Conservation (phyloP, 2,797 vertebrate species). For the Staurois parvus region DNA sequence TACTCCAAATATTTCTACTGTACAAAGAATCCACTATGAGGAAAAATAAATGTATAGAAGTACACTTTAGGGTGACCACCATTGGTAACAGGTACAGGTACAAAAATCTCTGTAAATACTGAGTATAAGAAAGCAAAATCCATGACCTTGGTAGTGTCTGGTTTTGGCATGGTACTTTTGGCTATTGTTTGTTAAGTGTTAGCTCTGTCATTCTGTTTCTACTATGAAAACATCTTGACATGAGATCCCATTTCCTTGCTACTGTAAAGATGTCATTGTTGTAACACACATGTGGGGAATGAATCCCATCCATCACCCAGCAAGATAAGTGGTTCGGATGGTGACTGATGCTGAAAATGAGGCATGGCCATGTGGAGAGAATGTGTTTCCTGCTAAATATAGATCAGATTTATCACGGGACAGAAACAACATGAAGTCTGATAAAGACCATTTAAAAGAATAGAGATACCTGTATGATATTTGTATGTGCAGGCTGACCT, state of each 20-base stretch:
- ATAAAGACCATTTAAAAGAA: background rate
- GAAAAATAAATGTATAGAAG: too few species aligned
- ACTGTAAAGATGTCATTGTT: slow-evolving; percentile 27
- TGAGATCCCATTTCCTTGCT: slow-evolving; percentile 23
- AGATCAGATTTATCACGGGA: slow-evolving; percentile 41
- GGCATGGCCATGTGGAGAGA: slow-evolving; percentile 29
- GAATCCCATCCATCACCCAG: slow-evolving; percentile 54
- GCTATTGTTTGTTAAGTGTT: slow-evolving; percentile 7
- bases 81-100: too few species aligned
- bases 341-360: slow-evolving; percentile 47
- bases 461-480: background rate
- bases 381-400: slow-evolving; percentile 49
- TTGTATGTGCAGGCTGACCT: background rate
- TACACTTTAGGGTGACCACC: too few species aligned
- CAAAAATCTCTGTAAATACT: too few species aligned
- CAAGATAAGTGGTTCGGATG: slow-evolving; percentile 25
- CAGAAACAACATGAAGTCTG: background rate
- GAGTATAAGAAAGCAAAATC: background rate
- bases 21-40: too few species aligned
- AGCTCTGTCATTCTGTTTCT: slow-evolving; percentile 17
- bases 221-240: slow-evolving; percentile 27
- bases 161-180: background rate
- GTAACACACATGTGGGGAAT: slow-evolving; percentile 43
- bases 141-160: slow-evolving; percentile 2
- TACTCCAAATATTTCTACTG: too few species aligned